Percentiles rank a stretch among this genome's conserved stretches.
phyloP scores from a whole-genome alignment of 2,113 vertebrate species.

The Nyctereutes procyonoides region DNA sequence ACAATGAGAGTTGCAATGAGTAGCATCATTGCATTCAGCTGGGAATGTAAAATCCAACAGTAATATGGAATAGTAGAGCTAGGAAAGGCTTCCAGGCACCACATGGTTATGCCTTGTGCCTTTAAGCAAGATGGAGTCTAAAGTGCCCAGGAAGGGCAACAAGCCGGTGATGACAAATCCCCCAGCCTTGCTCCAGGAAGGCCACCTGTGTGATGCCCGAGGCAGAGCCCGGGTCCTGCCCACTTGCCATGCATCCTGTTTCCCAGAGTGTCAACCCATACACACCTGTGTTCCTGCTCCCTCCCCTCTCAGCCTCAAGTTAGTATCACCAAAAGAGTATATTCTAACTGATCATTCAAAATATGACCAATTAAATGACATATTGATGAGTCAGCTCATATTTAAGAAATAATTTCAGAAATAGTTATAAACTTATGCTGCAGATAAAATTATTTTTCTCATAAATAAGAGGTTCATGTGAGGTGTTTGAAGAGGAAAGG shows the following conservation, averaged over 20 bases:
- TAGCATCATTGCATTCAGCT: neutral
- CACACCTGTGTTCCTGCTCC: fast-evolving
- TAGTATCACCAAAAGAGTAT: neutral
- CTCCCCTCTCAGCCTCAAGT: neutral
- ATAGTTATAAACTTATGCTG: neutral
- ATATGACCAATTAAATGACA: neutral
- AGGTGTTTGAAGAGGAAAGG: constrained; percentile 34
- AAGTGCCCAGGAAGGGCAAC: neutral
- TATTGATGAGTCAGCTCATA: neutral
- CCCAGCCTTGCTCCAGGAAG: neutral
- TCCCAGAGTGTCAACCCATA: neutral
- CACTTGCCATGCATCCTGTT: fast-evolving
- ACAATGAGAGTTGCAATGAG: neutral
- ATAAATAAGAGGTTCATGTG: neutral
- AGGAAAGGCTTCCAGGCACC: neutral
- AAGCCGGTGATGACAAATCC: neutral
- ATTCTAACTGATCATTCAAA: neutral
- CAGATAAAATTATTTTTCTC: neutral
- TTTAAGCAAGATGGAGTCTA: neutral
- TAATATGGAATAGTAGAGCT: neutral
- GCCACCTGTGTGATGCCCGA: neutral
- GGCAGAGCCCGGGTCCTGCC: neutral
- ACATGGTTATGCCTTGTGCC: neutral
- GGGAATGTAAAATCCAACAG: neutral
- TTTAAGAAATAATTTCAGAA: neutral